phyloP scores from a whole-genome alignment of 2,888 invertebrate genomes.

The Pegoplata infirma region DNA sequence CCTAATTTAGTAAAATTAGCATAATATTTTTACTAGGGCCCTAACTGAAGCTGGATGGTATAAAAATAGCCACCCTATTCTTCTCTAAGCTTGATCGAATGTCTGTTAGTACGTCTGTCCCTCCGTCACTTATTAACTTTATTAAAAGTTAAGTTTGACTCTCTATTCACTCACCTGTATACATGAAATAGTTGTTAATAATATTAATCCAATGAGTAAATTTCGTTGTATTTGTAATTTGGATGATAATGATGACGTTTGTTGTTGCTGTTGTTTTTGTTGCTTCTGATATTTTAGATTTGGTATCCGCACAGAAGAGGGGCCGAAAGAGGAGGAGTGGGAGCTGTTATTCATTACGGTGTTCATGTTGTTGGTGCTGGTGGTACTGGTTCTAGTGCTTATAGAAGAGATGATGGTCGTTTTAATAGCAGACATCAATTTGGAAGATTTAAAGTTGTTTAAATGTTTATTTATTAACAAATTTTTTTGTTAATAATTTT shows the following conservation, averaged over 20 bases:
- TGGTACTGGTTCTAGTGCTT: too few relatives aligned
- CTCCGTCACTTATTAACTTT: neutral
- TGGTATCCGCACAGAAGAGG: conserved; percentile 53
- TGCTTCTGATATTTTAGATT: conserved; percentile 42
- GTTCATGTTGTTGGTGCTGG: conserved; percentile 25
- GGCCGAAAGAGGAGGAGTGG: neutral
- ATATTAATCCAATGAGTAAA: conserved; percentile 66
- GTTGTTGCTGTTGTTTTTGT: conserved; percentile 32
- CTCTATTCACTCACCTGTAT: conserved; percentile 67
- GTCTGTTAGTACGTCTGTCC: too few relatives aligned
- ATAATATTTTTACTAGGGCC: too few relatives aligned
- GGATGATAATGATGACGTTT: too few relatives aligned
- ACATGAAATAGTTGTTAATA: conserved; percentile 63
- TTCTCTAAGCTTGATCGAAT: too few relatives aligned
- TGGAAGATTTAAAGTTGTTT: conserved; percentile 39
- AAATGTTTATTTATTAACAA: conserved; percentile 48
- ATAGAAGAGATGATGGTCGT: too few relatives aligned
- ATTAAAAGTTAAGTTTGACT: neutral
- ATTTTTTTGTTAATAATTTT: conserved; percentile 32
- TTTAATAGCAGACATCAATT: conserved; percentile 27
- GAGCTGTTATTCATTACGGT: conserved; percentile 30
- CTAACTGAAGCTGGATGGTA: too few relatives aligned
- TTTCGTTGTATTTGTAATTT: conserved; percentile 60
- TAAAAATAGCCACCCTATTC: too few relatives aligned
- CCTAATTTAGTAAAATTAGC: too few relatives aligned